phyloP scores from a whole-genome alignment of 2,888 invertebrate genomes.

The Mystacides longicornis region DNA sequence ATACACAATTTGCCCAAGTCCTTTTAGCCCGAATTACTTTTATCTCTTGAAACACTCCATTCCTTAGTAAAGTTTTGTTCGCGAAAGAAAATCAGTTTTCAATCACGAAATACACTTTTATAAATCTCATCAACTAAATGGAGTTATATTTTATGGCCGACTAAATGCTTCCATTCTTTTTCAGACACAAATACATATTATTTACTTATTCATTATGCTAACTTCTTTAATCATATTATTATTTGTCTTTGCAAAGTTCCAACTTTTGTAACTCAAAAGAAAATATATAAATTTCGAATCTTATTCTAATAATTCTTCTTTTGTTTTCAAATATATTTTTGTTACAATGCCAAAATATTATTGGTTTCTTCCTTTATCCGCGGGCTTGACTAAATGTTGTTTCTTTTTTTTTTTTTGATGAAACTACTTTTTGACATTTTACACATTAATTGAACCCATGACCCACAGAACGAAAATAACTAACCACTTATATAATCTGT shows the following conservation, averaged over 20 bases:
- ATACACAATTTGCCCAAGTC: no score
- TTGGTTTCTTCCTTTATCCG: no score
- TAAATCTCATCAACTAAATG: conserved; percentile 2
- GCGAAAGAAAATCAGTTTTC: neutral
- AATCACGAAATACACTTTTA: neutral
- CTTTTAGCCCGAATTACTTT: no score
- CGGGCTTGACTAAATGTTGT: no score
- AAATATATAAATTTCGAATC: neutral
- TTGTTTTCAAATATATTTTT: neutral
- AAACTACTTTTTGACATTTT: no score
- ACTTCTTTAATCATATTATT: neutral
- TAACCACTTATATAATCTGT: no score
- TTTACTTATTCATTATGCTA: neutral
- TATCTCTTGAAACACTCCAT: no score
- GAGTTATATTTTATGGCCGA: neutral
- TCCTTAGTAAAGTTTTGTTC: no score
- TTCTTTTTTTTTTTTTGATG: no score
- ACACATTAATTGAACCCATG: no score
- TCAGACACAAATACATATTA: neutral
- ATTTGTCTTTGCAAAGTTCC: neutral
- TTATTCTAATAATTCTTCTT: neutral
- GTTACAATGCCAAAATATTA: neutral
- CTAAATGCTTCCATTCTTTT: neutral
- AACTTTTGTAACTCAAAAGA: neutral
- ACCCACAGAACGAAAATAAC: no score